Base-by-base conservation (phyloP, 2,888 invertebrate species). In the Agonopterix subpropinquella region DNA sequence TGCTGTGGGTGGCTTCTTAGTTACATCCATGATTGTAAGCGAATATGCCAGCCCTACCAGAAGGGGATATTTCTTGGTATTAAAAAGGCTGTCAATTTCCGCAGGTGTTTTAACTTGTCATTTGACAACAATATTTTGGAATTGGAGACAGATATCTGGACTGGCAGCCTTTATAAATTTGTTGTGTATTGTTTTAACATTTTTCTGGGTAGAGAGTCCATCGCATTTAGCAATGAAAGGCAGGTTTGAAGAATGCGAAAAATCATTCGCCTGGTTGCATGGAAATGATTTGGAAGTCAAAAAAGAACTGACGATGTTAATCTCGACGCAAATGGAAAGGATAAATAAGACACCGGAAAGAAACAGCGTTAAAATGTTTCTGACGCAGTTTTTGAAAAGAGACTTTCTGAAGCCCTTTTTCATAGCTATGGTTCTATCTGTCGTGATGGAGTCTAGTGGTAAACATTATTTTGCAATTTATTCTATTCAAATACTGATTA, bases 151-250 rank as follows among this genome's bases (percentile, higher is more conserved):
- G 51, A 64, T 75, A 18, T 58, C 66, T 3, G 45, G 49, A 1
- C 50, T 67, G 35, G 53, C 64, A 60, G 5, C 11, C 59, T 0
- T 48, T 58, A 0, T 48, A 58, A 8, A 15, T 18, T 1, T 60
- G 48, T 64, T 45, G 64, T 1, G 11, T 70, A 0, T 41, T 41
- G 41, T 37, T 37, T 37, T 39, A 7, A 69, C 11, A 64, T 48
- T 59, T 0, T 60, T 65, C 11, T 77, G 73, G 68, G 65, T 66
- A 0, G 77, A 77, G 48, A 77, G 75, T 39, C 77, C 76, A 1
- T 60, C 67, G 0, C 68, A 54, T 49, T 57, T 69, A 9, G 77
- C 73, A 0, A 53, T 70, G 52, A 71, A 62, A 50, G 74, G 73
- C 2, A 59, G 58, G 28, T 72, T 62, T 51, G 56, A 56, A 2